Base-by-base conservation (phyloP, 2,113 vertebrate species). In the Podarcis raffonei region DNA sequence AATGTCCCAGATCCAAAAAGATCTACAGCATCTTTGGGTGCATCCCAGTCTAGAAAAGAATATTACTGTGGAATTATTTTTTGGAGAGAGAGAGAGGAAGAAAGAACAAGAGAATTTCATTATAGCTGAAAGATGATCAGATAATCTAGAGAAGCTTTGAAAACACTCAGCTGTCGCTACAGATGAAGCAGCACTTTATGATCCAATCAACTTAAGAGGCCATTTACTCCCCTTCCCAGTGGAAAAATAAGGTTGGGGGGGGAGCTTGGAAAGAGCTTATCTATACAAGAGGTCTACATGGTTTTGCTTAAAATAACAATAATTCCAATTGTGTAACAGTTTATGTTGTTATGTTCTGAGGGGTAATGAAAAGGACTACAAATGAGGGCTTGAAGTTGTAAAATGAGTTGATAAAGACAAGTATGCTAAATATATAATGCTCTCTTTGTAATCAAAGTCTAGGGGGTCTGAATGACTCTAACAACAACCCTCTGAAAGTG, bases 381-480 rank as follows among this genome's bases (percentile, higher is more conserved):
- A 84, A 74, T 66, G 85, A 84, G 86, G 85, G 88, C 66, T 87
- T 89, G 91, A 92, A 89, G 90, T 92, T 94, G 84, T 92, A 86
- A 92, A 93, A 92, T 87, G 89, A 94, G 93, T 85, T 20, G 30
- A 86, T 94, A 91, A 92, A 87, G 91, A 89, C 91, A 90, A 93
- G 84, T 48, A 48, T 79, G 32, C 85, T 91, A 84, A 84, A 80
- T 83, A 81, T 71, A 87, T 66, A 89, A 72, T 77, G 7, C 82
- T 88, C 85, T 12, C 91, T 87, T 92, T 92, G 35, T 83, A 90
- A 83, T 20, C 84, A 81, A 80, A 69, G 79, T n/a, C 39, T n/a
- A 30, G 37, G 53, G n/a, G 30, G 35, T 62, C 25, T 32, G 35
- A 27, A 53, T 53, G 6, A 37, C 59, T 91, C 62, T 84, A 88